Conservation (phyloP, 53 echinoderm and acorn worm genomes). For the Holothuria leucospilota region DNA sequence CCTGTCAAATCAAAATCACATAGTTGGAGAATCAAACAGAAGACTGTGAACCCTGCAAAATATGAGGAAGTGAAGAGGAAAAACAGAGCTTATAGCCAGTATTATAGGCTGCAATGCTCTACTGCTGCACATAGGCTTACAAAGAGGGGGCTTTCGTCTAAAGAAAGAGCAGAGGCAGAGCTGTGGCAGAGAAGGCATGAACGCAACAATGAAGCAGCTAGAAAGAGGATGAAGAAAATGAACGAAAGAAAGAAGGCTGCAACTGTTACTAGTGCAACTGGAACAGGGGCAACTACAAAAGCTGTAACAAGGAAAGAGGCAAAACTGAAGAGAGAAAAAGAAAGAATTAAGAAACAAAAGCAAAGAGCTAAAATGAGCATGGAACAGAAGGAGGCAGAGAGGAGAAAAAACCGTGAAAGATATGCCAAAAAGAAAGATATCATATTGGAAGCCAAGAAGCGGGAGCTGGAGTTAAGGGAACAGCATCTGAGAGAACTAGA, state of each 20-base stretch:
- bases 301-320: neutral
- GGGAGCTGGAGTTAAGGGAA: conserved; percentile 1
- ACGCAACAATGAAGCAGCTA: neutral
- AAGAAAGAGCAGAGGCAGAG: conserved; percentile 9
- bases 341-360: conserved; percentile 14
- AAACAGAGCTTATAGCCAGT: neutral
- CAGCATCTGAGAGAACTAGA: conserved; percentile 22
- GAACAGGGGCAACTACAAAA: neutral
- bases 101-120: neutral
- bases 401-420: conserved; percentile 5
- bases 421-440: conserved; percentile 1
- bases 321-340: neutral
- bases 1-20: conserved; percentile 1
- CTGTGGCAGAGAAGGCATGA: neutral
- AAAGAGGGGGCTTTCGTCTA: neutral
- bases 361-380: conserved; percentile 12
- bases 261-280: neutral
- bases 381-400: conserved; percentile 8
- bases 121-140: neutral
- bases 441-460: conserved; percentile 12
- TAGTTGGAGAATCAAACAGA: neutral
- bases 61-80: neutral
- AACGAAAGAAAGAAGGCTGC: conserved; percentile 10
- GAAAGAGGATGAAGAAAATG: conserved; percentile 5
- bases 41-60: neutral